A percentile compares a stretch with the other conserved stretches of the same genome.
These are phyloP conservation scores for Drosophila birchii DNA, from an alignment of 2,888 invertebrate genomes.

Conservation along the genomic window DNA sequence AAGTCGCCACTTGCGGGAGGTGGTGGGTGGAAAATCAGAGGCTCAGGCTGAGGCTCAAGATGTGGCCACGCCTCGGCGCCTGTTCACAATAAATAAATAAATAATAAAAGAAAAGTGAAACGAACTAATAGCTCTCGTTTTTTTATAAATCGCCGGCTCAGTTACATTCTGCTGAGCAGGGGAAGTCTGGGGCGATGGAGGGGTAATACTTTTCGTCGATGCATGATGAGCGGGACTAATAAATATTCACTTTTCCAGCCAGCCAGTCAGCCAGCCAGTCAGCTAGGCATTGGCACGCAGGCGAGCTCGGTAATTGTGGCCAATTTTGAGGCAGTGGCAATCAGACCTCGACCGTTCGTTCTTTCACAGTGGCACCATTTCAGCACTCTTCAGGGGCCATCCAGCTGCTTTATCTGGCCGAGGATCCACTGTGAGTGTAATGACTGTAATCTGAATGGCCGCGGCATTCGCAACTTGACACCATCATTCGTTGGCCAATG, in stretches of 20 bases:
- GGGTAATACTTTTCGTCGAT: constrained; percentile 47
- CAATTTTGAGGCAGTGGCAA: constrained; percentile 69
- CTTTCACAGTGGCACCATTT: constrained; percentile 61
- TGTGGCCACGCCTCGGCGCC: constrained; percentile 63
- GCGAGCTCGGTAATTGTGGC: constrained; percentile 37
- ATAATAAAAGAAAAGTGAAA: constrained; percentile 80
- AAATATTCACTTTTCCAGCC: constrained; percentile 65
- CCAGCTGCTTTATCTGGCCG: constrained; percentile 29
- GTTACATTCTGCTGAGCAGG: constrained; percentile 78
- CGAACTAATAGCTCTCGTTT: constrained; percentile 79
- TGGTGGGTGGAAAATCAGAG: constrained; percentile 13
- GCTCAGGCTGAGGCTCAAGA: constrained; percentile 7
- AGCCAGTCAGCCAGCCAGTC: constrained; percentile 61
- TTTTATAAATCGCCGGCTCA: constrained; percentile 63
- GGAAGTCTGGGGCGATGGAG: neutral
- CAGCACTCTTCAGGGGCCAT: constrained; percentile 36
- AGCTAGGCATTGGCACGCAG: constrained; percentile 44
- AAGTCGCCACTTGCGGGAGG: constrained; percentile 39
- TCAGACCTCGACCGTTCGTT: constrained; percentile 74
- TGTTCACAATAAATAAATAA: constrained; percentile 60
- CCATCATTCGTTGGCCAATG: constrained; percentile 55
- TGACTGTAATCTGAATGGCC: constrained; percentile 60
- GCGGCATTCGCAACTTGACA: constrained; percentile 47
- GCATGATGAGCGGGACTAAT: constrained; percentile 64
- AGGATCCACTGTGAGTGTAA: constrained; percentile 43